Conservation (phyloP, 1,140 invertebrate genomes). For the Cepaea nemoralis region DNA sequence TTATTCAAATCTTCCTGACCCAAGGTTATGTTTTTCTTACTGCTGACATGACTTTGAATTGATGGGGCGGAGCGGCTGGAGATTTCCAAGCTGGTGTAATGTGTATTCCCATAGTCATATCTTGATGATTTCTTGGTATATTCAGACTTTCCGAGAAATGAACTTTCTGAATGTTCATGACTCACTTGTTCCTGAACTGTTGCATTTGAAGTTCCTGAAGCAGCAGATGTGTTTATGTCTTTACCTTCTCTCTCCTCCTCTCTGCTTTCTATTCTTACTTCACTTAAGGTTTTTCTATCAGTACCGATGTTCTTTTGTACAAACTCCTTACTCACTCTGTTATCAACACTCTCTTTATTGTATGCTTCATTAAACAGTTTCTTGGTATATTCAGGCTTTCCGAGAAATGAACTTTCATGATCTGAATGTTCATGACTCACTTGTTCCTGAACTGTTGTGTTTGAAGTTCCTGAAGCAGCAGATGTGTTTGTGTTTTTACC, state of each 20-base stretch:
- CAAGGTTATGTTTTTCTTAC: not conserved
- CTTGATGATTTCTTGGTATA: not conserved
- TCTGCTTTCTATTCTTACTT: too few relatives aligned
- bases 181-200: not conserved
- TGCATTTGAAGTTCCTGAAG: not conserved
- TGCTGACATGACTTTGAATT: not conserved
- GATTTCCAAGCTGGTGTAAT: constrained; percentile 29
- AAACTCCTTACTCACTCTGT: not conserved
- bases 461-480: not conserved
- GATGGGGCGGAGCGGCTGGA: constrained; percentile 3
- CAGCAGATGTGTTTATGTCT: not conserved
- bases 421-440: not conserved
- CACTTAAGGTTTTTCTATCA: not conserved
- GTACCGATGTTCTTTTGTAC: not conserved
- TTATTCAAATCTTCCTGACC: not conserved
- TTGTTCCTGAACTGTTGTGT: not conserved
- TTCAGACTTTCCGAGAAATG: not conserved
- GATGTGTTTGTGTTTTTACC: too few relatives aligned
- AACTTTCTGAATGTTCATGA: not conserved
- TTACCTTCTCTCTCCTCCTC: too few relatives aligned
- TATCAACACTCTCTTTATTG: not conserved
- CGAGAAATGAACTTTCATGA: not conserved
- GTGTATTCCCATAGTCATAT: not conserved
- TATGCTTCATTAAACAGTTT: not conserved
- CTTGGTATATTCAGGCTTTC: not conserved